phyloP scores from a whole-genome alignment of 2,797 vertebrate species.

The Pyrocephalus nanus region DNA sequence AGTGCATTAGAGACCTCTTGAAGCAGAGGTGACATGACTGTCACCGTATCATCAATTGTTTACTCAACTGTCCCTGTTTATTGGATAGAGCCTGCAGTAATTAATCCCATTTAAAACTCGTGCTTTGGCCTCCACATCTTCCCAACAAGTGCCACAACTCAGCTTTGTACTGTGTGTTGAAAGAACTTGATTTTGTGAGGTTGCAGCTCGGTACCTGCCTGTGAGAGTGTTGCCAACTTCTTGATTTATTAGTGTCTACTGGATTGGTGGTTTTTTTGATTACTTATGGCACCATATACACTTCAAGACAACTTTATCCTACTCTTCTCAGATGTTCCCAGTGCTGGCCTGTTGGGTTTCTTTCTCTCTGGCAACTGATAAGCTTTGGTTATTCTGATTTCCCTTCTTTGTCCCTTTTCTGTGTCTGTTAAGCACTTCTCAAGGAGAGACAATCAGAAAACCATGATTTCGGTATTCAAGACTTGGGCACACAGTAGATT shows the following conservation, averaged over 20 bases:
- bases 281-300: accelerated
- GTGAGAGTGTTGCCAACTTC: background rate
- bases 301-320: background rate
- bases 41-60: accelerated
- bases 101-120: background rate
- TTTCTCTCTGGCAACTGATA: background rate
- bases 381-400: background rate
- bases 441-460: background rate
- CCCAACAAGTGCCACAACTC: background rate
- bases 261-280: background rate
- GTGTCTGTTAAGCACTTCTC: accelerated
- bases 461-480: too few relatives aligned
- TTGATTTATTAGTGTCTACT: background rate
- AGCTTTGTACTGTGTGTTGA: background rate
- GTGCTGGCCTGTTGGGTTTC: accelerated
- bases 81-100: background rate
- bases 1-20: background rate
- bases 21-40: background rate
- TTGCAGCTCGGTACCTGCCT: background rate
- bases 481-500: accelerated
- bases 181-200: background rate
- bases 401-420: background rate
- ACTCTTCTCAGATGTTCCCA: background rate
- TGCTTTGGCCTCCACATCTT: background rate
- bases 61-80: background rate